Evolutionary conservation across 2,113 vertebrate genomes (phyloP), one percentile per base, ranked within the genome.

Genomic region (Psephotus haematonotus): DNA sequence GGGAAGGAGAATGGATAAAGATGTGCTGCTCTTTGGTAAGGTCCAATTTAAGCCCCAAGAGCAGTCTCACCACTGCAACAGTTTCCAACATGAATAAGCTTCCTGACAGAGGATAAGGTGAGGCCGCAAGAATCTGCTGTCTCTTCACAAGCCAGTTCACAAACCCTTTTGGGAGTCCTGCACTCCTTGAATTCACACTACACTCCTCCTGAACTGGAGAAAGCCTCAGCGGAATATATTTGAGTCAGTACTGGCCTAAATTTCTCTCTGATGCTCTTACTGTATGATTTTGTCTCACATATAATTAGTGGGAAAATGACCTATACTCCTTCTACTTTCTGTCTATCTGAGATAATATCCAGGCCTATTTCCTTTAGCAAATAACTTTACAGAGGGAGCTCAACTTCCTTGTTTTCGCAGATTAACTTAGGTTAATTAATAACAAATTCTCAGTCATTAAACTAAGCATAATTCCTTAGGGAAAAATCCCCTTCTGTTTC

Each of bases 401-500:
- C 74, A 93, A 63, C 89, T 95, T 96, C 91, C 93, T 77, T 72
- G 57, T 95, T 96, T 96, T 92, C 79, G 50, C 39, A 94, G 90
- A 94, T 95, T 91, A 97, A 69, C 84, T 83, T 77, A 37, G 76
- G 94, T 97, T 97, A 97, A 97, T 97, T 96, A 97, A 91, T 97
- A 97, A 89, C 91, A 82, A 96, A 95, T 78, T 94, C 52, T 92
- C 72, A 69, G 70, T 76, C 62, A 71, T 86, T 96, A 82, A 88
- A 88, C 60, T 79, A 53, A 55, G 33, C 67, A 18, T 62, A 91
- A 95, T 87, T 94, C 74, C 52, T 90, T 33, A 69, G 52, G 55
- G 47, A 33, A 55, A 94, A 93, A 71, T 53, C 12, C 35, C 60
- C 23, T 85, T 88, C 78, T 49, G 5, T 79, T 80, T 82, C 10